Conservation (phyloP, 2,888 invertebrate species). For the Ischnura elegans region DNA sequence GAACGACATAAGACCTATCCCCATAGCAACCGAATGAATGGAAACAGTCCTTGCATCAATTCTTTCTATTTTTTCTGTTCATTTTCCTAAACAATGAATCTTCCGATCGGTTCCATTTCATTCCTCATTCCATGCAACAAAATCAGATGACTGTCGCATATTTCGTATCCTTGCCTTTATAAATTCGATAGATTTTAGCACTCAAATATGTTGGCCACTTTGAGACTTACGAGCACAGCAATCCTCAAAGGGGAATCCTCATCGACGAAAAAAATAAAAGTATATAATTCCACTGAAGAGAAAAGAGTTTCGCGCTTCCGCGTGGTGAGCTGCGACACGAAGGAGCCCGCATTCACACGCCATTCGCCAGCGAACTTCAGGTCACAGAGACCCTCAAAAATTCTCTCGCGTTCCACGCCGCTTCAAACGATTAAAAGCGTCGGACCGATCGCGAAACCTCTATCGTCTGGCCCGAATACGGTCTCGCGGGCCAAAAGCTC, state of each 20-base stretch:
- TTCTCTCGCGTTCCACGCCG: not conserved
- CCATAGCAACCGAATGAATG: too few relatives aligned
- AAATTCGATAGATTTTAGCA: too few relatives aligned
- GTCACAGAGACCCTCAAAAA: not conserved
- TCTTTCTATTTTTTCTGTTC: too few relatives aligned
- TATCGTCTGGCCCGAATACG: not conserved
- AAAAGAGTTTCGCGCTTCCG: not conserved
- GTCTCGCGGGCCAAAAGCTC: not conserved
- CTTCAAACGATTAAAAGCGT: constrained; percentile 8
- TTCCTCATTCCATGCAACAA: too few relatives aligned
- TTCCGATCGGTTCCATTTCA: too few relatives aligned
- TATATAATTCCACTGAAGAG: not conserved
- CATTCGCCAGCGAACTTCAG: not conserved
- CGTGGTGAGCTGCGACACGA: not conserved
- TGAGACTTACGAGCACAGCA: not conserved
- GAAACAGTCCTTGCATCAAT: too few relatives aligned
- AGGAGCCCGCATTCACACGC: not conserved
- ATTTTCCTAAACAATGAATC: too few relatives aligned
- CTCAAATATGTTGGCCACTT: not conserved
- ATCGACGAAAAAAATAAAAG: too few relatives aligned
- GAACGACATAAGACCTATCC: too few relatives aligned
- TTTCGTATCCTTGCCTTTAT: too few relatives aligned
- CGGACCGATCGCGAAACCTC: not conserved
- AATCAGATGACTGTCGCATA: too few relatives aligned
- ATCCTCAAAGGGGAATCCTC: not conserved